Evolutionary conservation across 2,797 vertebrate genomes (phyloP).

Genomic region (Silurus lanzhouensis): DNA sequence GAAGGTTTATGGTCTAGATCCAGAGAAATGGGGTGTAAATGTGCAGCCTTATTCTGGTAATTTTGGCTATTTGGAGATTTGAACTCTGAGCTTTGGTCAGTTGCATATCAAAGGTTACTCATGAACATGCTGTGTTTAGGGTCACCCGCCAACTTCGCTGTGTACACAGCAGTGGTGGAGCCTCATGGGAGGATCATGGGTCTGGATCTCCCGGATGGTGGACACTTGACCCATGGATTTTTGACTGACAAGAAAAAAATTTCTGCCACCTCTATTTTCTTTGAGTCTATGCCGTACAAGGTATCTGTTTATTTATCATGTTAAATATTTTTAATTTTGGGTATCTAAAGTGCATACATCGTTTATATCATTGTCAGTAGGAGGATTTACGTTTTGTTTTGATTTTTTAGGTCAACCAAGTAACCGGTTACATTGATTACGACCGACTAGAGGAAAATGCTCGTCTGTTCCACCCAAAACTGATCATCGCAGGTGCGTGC

Average conservation of each 20-base stretch:
- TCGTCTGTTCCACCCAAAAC: conserved; percentile 88
- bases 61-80: background rate
- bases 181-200: conserved; percentile 98
- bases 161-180: conserved; percentile 92
- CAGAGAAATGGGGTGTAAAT: conserved; percentile 90
- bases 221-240: conserved; percentile 95
- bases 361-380: background rate
- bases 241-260: conserved; percentile 99
- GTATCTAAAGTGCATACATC: background rate
- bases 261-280: conserved; percentile 95
- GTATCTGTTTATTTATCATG: conserved; percentile 62
- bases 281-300: conserved; percentile 99
- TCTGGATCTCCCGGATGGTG: conserved; percentile 93
- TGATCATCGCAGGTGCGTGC: conserved; percentile 88
- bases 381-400: background rate
- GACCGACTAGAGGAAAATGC: conserved; percentile 88
- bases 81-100: background rate
- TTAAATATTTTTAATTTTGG: background rate
- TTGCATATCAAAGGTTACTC: conserved; percentile 14
- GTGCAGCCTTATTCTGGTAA: conserved; percentile 97
- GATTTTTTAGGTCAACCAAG: conserved; percentile 81
- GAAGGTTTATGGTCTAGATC: conserved; percentile 81
- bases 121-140: conserved; percentile 69
- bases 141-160: conserved; percentile 92
- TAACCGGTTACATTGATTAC: conserved; percentile 92